Base-by-base conservation (phyloP, 2,888 invertebrate genomes). In the Hypomecis atomaria region DNA sequence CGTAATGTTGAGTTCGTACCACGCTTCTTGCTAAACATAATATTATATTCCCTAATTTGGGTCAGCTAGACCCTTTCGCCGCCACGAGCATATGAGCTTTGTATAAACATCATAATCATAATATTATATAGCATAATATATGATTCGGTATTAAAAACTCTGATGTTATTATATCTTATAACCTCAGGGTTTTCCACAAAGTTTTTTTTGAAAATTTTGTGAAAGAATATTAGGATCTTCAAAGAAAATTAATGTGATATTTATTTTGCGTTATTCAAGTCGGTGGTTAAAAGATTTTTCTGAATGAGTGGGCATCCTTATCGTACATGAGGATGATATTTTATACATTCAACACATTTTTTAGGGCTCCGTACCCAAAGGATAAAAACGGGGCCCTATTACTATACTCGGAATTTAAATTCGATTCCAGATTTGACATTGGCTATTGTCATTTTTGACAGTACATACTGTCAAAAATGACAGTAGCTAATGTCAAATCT, bases 1-100 rank as follows among this genome's bases (percentile, higher is more conserved):
- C 56, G 57, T 55, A 60, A 64, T 69, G 70, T 69, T 71, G 69
- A 70, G 67, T 66, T 49, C 64, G 33, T 62, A 64, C 44, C 37
- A 11, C 49, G 57, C 50, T 57, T 65, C 73, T 70, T 73, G 71
- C 67, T 69, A 66, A 70, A 70, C 67, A 72, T 69, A 73, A 74
- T 72, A 73, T 69, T 68, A 68, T 68, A 55, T 68, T 62, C 66
- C 66, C 68, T 73, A 73, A 75, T 73, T 71, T 72, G 72, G 72
- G 72, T 71, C 64, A 59, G 55, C 11, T 42, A 45, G 68, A 69
- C 71, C 71, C 66, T 71, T 70, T 63, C 52, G 62, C 73, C 65
- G 66, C 55, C 67, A 66, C 61, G 62, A 47, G 59, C 63, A 70
- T 63, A 50, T 65, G 57, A 54, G 54, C 55, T 65, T 62, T 69